These are phyloP conservation scores for Sceloporus tristichus DNA, from an alignment of 2,113 vertebrate species.

Conservation along the genomic window DNA sequence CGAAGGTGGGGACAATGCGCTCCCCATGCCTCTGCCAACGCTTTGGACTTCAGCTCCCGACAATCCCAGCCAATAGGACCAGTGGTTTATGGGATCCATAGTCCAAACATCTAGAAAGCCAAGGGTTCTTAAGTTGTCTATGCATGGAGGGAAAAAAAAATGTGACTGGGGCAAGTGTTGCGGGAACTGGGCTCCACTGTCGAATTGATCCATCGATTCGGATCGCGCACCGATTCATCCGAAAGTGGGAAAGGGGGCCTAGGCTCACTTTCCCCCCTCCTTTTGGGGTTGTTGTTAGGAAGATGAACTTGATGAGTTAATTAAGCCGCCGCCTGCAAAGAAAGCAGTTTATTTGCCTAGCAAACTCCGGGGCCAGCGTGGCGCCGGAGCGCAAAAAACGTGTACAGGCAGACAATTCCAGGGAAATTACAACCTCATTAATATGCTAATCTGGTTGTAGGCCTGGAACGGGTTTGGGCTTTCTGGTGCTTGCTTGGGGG, in stretches of 20 bases:
- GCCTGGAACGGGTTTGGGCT: constrained; percentile 86
- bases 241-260: constrained; percentile 15
- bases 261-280: constrained; percentile 71
- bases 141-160: too few species aligned
- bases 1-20: too few species aligned
- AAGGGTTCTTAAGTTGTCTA: too few species aligned
- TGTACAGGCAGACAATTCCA: constrained; percentile 83
- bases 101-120: too few species aligned
- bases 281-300: constrained; percentile 81
- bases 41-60: too few species aligned
- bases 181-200: too few species aligned
- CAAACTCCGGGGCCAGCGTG: constrained; percentile 88
- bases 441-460: constrained; percentile 90
- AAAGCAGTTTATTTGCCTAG: constrained; percentile 89
- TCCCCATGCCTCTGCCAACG: too few species aligned
- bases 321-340: constrained; percentile 88
- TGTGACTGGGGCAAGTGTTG: too few species aligned
- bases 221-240: too few species aligned
- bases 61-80: too few species aligned
- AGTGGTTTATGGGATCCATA: too few species aligned
- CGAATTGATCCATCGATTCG: too few species aligned
- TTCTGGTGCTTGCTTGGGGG: constrained; percentile 80
- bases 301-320: constrained; percentile 91
- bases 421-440: constrained; percentile 90
- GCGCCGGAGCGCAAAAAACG: constrained; percentile 79